These are phyloP conservation scores for Drosophila kikkawai DNA, from an alignment of 1,140 invertebrate genomes.

Conservation along the genomic window DNA sequence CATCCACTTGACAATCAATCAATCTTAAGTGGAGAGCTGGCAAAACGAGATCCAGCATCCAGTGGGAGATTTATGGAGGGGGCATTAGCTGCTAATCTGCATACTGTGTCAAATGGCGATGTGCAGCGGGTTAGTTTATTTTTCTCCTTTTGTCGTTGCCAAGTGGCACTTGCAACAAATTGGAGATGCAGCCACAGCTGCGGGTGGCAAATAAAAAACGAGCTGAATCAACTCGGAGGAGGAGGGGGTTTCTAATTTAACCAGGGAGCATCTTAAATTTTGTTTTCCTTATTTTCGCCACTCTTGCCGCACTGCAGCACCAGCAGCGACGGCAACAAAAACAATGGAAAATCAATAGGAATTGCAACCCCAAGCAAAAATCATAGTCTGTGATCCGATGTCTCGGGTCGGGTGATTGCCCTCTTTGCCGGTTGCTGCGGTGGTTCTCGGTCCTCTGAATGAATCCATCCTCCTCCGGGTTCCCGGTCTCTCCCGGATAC, in stretches of 20 bases:
- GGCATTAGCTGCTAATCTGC: conserved; percentile 79
- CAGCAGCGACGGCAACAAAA: conserved; percentile 17
- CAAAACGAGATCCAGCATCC: conserved; percentile 31
- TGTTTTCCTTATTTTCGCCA: conserved; percentile 21
- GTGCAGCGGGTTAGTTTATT: conserved; percentile 56
- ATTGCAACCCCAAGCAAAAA: conserved; percentile 75
- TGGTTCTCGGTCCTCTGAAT: conserved; percentile 50
- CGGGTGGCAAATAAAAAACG: conserved; percentile 49
- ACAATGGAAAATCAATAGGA: conserved; percentile 78
- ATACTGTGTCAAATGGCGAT: conserved; percentile 74
- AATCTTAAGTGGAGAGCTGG: conserved; percentile 66
- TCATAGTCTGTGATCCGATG: conserved; percentile 45
- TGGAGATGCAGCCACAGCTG: conserved; percentile 55
- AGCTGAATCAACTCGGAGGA: conserved; percentile 33
- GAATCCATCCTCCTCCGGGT: conserved; percentile 23
- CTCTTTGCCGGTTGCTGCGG: conserved; percentile 75
- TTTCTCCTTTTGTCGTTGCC: conserved; percentile 35
- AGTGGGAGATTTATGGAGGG: conserved; percentile 14
- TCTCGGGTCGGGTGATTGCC: conserved; percentile 73
- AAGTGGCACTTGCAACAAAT: conserved; percentile 77
- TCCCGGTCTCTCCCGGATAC: conserved; percentile 6
- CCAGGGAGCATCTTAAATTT: conserved; percentile 33
- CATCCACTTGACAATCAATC: conserved; percentile 77
- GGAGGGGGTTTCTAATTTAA: conserved; percentile 38
- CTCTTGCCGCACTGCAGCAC: conserved; percentile 56